phyloP scores from a whole-genome alignment of 2,113 vertebrate species.

The Entomyzon cyanotis region DNA sequence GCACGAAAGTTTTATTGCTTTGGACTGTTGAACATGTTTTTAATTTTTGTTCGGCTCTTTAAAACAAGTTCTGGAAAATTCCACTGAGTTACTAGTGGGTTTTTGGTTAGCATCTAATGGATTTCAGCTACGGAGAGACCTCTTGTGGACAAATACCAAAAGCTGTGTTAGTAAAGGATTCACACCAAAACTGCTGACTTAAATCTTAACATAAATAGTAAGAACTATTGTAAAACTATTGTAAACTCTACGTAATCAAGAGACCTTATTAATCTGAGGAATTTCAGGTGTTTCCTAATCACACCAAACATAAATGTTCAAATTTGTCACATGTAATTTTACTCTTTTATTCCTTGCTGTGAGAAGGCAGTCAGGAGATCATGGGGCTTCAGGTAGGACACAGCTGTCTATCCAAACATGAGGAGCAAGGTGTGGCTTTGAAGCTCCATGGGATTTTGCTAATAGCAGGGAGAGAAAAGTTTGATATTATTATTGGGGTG shows the following conservation, averaged over 20 bases:
- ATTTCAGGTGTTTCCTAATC: not conserved
- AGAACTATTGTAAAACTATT: not conserved
- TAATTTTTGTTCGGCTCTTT: not conserved
- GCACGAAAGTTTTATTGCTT: not conserved
- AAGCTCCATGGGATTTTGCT: not conserved
- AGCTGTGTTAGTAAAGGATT: not conserved
- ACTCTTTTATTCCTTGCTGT: not conserved
- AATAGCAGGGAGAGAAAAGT: not conserved
- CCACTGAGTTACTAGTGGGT: not conserved
- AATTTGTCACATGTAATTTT: not conserved
- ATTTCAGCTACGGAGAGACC: conserved; percentile 27
- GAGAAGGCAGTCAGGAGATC: not conserved
- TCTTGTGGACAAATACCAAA: conserved; percentile 39
- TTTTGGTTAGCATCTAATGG: not conserved
- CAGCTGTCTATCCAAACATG: not conserved
- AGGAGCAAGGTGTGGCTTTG: not conserved
- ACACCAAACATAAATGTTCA: not conserved
- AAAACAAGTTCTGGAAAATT: not conserved
- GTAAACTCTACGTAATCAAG: not conserved
- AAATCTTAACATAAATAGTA: not conserved
- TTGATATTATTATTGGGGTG: not conserved
- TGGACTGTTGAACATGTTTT: not conserved
- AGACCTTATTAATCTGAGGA: not conserved
- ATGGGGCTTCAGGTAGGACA: not conserved
- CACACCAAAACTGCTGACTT: not conserved